Evolutionary conservation across 2,113 vertebrate genomes (phyloP), one percentile per base, ranked within the genome.

Genomic region (Microcebus tavaratra): DNA sequence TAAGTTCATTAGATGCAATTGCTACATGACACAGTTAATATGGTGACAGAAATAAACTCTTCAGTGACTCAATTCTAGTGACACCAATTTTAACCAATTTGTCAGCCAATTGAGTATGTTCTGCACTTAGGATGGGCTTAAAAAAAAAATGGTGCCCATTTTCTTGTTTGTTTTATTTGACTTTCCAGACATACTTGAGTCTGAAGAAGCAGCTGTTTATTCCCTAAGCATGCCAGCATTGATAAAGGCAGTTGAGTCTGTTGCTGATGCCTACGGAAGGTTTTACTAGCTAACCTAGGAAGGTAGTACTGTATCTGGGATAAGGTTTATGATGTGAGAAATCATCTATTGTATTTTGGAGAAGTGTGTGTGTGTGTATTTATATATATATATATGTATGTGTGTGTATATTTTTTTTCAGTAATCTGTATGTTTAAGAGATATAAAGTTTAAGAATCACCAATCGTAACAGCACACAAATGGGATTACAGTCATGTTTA

Each of bases 41-140:
- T 95, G 95, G 81, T 95, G 96, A 96, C 96, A 97, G 97, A 98
- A 98, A 97, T 98, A 98, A 97, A 97, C 96, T 97, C 95, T 95
- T 98, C 85, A 92, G 95, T 95, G 94, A 96, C 98, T 98, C 81
- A 95, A 83, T 98, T 98, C 82, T 98, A 97, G 98, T 97, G 95
- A 82, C 95, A 97, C 27, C 96, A 95, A 95, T 96, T 98, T 97
- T 96, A 98, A 98, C 97, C 95, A 98, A 98, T 98, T 98, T 98
- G 97, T 90, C 93, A 97, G 96, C 95, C 93, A 98, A 73, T 96
- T 90, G 96, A 98, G 53, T 80, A 67, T 97, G 91, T 91, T 95
- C 90, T 98, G 88, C 57, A 82, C 63, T 97, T 81, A 53, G 68
- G 82, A 98, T 97, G 96, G 9, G 92, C 98, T 98, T 98, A 78